These are phyloP conservation scores for Campoletis raptor DNA, from an alignment of 2,888 invertebrate genomes.

Conservation along the genomic window DNA sequence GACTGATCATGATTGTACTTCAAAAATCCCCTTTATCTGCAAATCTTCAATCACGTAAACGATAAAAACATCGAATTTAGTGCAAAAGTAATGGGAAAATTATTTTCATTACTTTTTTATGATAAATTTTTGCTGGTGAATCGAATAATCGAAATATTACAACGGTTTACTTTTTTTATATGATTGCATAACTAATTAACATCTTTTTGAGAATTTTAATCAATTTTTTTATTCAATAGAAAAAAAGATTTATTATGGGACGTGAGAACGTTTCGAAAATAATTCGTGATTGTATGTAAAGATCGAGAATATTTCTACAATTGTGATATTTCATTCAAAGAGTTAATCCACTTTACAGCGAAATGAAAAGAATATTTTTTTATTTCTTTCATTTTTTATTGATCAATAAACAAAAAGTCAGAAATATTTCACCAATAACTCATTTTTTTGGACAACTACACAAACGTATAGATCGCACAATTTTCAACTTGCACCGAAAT, in stretches of 20 bases:
- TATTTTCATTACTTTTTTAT: neutral
- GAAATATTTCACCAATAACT: too few relatives aligned
- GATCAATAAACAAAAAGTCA: too few relatives aligned
- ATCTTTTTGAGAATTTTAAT: neutral
- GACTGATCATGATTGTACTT: slow-evolving; percentile 60
- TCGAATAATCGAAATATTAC: neutral
- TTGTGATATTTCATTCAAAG: too few relatives aligned
- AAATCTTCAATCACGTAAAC: slow-evolving; percentile 48
- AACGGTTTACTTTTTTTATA: neutral
- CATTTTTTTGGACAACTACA: too few relatives aligned
- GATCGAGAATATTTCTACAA: too few relatives aligned
- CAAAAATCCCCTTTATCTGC: slow-evolving; percentile 56
- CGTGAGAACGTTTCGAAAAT: too few relatives aligned
- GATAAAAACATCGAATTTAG: neutral
- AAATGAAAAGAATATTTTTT: too few relatives aligned
- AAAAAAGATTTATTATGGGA: neutral
- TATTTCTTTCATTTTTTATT: too few relatives aligned
- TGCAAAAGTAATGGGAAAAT: neutral
- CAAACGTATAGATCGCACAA: too few relatives aligned
- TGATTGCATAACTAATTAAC: neutral
- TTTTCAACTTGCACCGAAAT: too few relatives aligned
- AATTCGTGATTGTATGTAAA: too few relatives aligned
- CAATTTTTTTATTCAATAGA: neutral
- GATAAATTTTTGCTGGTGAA: neutral
- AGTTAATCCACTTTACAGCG: too few relatives aligned